These are phyloP conservation scores for Leucopsar rothschildi DNA, from an alignment of 2,113 vertebrate genomes.

Conservation along the genomic window DNA sequence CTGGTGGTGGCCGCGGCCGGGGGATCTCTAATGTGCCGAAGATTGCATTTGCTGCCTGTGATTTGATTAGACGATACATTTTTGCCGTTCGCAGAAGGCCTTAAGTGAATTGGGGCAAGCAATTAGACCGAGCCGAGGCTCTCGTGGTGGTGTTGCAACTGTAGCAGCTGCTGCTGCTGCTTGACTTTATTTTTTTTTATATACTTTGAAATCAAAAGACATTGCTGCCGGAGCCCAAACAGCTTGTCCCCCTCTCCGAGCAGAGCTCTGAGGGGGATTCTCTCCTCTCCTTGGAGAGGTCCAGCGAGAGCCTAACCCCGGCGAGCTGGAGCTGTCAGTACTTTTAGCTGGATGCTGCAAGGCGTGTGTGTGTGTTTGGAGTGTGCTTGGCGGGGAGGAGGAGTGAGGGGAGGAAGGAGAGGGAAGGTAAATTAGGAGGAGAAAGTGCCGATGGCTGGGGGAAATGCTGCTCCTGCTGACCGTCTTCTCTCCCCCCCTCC, in stretches of 20 bases:
- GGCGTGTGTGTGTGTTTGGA: slow-evolving; percentile 49
- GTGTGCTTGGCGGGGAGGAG: slow-evolving; percentile 38
- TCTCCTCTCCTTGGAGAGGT: not conserved
- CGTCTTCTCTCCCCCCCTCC: not conserved
- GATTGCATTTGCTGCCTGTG: slow-evolving; percentile 72
- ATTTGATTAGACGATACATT: slow-evolving; percentile 76
- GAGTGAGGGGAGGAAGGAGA: slow-evolving; percentile 29
- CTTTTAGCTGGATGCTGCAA: slow-evolving; percentile 44
- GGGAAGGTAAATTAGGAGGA: slow-evolving; percentile 13
- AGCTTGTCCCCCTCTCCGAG: not conserved
- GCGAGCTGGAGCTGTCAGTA: slow-evolving; percentile 67
- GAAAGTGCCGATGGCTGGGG: not conserved
- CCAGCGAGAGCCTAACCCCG: not conserved
- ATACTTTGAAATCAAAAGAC: not conserved
- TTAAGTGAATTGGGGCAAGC: slow-evolving; percentile 72
- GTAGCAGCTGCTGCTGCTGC: not conserved
- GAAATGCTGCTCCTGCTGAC: slow-evolving; percentile 18
- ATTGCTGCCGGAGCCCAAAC: not conserved
- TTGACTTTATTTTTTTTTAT: not conserved
- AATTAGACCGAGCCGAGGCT: slow-evolving; percentile 66
- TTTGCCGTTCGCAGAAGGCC: slow-evolving; percentile 66
- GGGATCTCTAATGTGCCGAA: slow-evolving; percentile 64
- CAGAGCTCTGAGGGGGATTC: not conserved
- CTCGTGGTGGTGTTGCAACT: slow-evolving; percentile 36
- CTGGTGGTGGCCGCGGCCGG: not conserved